A percentile compares a stretch with the other conserved stretches of the same genome.
Conservation (phyloP, 2,113 vertebrate genomes). For the Gulo gulo region DNA sequence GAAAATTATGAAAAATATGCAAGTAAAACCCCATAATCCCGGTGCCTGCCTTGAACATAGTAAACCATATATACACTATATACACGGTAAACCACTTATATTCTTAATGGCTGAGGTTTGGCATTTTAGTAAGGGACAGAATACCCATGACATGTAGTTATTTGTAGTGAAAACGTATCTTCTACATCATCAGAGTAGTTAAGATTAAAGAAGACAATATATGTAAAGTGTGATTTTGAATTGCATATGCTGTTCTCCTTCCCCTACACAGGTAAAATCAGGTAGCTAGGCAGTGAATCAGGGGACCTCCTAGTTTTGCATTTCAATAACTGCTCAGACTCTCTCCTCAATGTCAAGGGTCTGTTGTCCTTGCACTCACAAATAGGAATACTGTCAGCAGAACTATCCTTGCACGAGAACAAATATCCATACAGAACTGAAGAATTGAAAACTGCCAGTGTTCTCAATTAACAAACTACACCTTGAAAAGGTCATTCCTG, state of each 20-base stretch:
- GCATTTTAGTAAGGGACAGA: not conserved
- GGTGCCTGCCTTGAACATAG: not conserved
- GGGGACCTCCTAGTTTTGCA: not conserved
- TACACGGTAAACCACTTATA: not conserved
- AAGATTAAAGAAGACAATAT: not conserved
- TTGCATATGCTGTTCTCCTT: not conserved
- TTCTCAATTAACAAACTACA: conserved; percentile 47
- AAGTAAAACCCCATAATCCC: not conserved
- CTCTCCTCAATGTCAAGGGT: not conserved
- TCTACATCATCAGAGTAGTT: not conserved
- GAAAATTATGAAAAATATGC: not conserved
- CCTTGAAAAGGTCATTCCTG: conserved; percentile 49
- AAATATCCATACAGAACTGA: not conserved
- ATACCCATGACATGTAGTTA: not conserved
- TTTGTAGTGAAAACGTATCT: not conserved
- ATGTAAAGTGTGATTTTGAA: not conserved
- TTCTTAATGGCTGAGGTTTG: not conserved
- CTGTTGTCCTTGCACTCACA: not conserved
- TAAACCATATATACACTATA: not conserved
- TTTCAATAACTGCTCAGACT: not conserved
- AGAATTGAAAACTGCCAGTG: not conserved
- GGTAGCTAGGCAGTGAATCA: not conserved
- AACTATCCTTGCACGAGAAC: not conserved
- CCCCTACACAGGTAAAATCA: not conserved
- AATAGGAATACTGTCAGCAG: not conserved